Base-by-base conservation (phyloP, 2,888 invertebrate genomes). In the Agrochola litura region DNA sequence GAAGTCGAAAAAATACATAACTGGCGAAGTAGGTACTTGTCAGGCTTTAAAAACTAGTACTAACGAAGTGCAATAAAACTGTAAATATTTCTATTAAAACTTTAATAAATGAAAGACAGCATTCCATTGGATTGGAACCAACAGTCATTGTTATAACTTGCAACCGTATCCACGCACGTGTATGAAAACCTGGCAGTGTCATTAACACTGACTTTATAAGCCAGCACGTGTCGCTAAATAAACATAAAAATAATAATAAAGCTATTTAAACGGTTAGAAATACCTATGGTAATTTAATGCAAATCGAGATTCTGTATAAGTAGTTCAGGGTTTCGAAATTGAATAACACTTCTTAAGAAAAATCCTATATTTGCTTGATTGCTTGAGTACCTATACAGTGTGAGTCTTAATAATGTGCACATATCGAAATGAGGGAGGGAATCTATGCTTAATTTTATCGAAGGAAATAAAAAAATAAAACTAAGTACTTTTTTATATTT, bases 131-230 rank as follows among this genome's bases (percentile, higher is more conserved):
- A 66, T 60, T n/a, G 67, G 25, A 70, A 76, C 58, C 46, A 58
- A 63, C 16, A 19, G 10, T 52, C 60, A 41, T 79, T 83, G 76
- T 80, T 76, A 46, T 65, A 60, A 64, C 49, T 70, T 49, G 65
- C 16, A 37, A 60, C n/a, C 61, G 37, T 52, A 60, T 58, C 64
- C 64, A 41, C 46, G 5, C 71, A 71, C 71, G 71, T 56, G 70
- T 56, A 54, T 8, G 22, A 54, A 52, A 72, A 69, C 30, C 49
- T n/a, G 52, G 10, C 60, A 30, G 56, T 70, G 69, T 66, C 49
- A 65, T 37, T 56, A 61, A 66, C 25, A 61, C 46, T 52, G 49
- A 66, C 49, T n/a, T 0, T 37, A 19, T 30, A 64, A 37, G 22
- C 43, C 14, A 54, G 6, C 71, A 80, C 76, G 70, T 72, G 76